phyloP scores from a whole-genome alignment of 2,113 vertebrate genomes.

The Onychostoma macrolepis region DNA sequence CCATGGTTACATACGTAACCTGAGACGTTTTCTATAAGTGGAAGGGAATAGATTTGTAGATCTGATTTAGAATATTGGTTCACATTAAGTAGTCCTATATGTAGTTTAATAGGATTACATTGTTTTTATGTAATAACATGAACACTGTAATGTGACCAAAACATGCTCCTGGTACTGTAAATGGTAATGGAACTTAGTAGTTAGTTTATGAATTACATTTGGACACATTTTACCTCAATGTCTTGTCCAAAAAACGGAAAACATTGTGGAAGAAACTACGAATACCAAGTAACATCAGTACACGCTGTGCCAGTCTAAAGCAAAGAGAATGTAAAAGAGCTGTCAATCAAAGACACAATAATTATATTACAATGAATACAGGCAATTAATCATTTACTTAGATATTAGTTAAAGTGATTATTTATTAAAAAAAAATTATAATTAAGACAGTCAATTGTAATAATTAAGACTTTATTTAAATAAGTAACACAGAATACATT shows the following conservation, averaged over 20 bases:
- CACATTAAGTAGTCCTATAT: background rate
- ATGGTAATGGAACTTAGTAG: background rate
- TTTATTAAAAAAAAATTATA: background rate
- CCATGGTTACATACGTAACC: too few species aligned
- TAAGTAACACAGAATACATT: constrained; percentile 6
- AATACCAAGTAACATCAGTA: constrained; percentile 61
- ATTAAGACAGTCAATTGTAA: background rate
- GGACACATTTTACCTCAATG: constrained; percentile 65
- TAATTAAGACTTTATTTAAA: background rate
- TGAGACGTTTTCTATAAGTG: background rate
- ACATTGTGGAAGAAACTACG: constrained; percentile 61
- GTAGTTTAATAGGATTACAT: background rate
- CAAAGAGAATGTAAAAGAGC: constrained; percentile 45
- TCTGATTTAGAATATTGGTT: background rate
- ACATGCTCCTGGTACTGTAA: background rate
- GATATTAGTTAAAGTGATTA: background rate
- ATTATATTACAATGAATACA: background rate
- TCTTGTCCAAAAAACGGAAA: constrained; percentile 67
- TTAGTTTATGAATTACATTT: background rate
- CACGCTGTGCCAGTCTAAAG: constrained; percentile 64
- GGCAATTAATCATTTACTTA: background rate
- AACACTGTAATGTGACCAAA: background rate
- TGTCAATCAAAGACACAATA: constrained; percentile 18
- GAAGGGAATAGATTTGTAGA: background rate
- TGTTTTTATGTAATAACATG: background rate